Base-by-base conservation (phyloP, 2,113 vertebrate species). In the Misgurnus mizolepis region DNA sequence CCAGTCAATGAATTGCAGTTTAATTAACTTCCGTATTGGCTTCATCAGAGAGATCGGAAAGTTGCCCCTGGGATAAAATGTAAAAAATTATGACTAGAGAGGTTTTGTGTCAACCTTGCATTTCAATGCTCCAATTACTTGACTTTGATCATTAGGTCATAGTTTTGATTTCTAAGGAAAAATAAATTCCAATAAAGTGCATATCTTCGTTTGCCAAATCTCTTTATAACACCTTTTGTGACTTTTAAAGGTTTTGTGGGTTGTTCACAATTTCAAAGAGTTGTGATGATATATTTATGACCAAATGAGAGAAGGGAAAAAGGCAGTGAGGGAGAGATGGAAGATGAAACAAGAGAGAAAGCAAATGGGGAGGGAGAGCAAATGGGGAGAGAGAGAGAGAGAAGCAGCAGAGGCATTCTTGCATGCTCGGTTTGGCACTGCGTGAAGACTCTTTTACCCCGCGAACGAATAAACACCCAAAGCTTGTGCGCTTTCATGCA, bases 361-460 rank as follows among this genome's bases (percentile, higher is more conserved):
- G 27, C 9, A 12, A 7, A 34, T 50, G 47, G 50, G 15, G 45
- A 53, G 77, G 67, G 27, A 67, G 47, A 74, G 45, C 50, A 58
- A 80, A 39, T 64, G 55, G 43, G 41, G 12, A 72, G 66, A 58
- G 53, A 67, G 72, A 34, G 45, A 18, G 53, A 71, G 22, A 22
- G 45, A 18, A 45, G 39, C 75, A 49, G 55, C 55, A 76, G 41
- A 71, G 15, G 70, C 61, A 62, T 39, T 82, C 83, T 84, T 85
- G 83, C 84, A 82, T 84, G 85, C 73, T 80, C 82, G 67, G 77
- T 86, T 85, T 87, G 87, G 83, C 83, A 84, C 62, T 7, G 56
- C 77, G 74, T 53, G 64, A 78, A 64, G 64, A 86, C 83, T 87
- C 87, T 89, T 89, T 85, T 82, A 80, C 68, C 56, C 74, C 53